phyloP scores from a whole-genome alignment of 2,113 vertebrate genomes.

The Peromyscus leucopus region DNA sequence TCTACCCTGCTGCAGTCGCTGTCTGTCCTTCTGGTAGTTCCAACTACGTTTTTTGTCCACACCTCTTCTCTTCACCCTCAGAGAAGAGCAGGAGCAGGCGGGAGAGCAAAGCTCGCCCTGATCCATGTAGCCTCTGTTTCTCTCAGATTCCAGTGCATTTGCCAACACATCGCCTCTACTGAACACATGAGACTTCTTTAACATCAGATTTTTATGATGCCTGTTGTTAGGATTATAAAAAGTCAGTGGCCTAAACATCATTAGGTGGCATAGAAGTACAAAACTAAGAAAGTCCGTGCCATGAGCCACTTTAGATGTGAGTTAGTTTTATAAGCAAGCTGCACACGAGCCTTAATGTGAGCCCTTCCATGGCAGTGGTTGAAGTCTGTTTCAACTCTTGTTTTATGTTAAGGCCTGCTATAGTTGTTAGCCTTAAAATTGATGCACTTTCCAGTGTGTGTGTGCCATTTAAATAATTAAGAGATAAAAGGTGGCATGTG shows the following conservation, averaged over 20 bases:
- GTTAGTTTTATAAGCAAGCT: slow-evolving; percentile 4
- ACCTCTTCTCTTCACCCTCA: not conserved
- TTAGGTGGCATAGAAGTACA: not conserved
- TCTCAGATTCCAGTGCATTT: not conserved
- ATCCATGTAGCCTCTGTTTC: not conserved
- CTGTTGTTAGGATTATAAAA: not conserved
- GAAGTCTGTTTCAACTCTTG: not conserved
- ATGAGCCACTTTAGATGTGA: slow-evolving; percentile 35
- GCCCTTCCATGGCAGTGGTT: not conserved
- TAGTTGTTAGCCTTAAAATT: slow-evolving; percentile 64
- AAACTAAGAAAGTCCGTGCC: slow-evolving; percentile 14
- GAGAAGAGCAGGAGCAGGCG: not conserved
- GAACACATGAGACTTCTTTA: slow-evolving; percentile 7
- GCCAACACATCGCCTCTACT: not conserved
- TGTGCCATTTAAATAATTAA: slow-evolving; percentile 70
- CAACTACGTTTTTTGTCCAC: not conserved
- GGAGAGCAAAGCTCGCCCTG: not conserved
- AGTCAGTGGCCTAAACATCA: slow-evolving; percentile 3
- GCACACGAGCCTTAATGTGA: slow-evolving; percentile 35
- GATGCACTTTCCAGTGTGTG: slow-evolving; percentile 68
- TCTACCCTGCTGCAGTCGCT: not conserved
- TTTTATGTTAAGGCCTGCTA: not conserved
- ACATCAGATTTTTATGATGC: not conserved
- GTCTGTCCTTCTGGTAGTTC: not conserved
- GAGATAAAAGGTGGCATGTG: not conserved